phyloP scores from a whole-genome alignment of 2,113 vertebrate species.

The Pelodiscus sinensis region DNA sequence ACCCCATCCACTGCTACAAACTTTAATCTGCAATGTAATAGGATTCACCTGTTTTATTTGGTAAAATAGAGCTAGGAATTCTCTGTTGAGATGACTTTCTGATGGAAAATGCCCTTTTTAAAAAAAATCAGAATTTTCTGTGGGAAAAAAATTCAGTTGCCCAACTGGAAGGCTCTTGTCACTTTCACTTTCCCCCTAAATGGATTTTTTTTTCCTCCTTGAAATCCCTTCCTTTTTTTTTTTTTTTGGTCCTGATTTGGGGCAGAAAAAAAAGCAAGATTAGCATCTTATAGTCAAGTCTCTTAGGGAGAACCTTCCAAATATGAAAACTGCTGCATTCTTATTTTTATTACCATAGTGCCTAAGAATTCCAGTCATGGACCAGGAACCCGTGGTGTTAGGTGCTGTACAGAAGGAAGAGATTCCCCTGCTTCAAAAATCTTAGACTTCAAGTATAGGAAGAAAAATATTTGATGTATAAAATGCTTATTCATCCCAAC shows the following conservation, averaged over 20 bases:
- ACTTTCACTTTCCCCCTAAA: not conserved
- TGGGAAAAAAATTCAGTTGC: not conserved
- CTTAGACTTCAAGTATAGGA: not conserved
- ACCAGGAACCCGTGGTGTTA: not conserved
- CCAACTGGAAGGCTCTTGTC: not conserved
- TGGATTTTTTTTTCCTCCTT: not conserved
- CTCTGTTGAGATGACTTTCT: not conserved
- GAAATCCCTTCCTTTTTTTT: not conserved
- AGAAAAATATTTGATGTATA: not conserved
- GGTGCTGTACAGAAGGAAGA: not conserved
- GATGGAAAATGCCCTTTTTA: not conserved
- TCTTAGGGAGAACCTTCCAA: not conserved
- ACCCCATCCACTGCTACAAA: not conserved
- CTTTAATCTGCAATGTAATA: not conserved
- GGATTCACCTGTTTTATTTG: not conserved
- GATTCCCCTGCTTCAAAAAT: fast-evolving
- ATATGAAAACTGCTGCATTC: not conserved
- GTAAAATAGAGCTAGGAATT: not conserved
- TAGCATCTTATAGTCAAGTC: not conserved
- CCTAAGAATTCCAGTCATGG: not conserved
- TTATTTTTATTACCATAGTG: not conserved
- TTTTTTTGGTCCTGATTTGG: not conserved
- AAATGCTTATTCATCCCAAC: not conserved
- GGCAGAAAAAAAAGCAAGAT: not conserved
- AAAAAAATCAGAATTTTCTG: not conserved